Evolutionary conservation across 2,113 vertebrate genomes (phyloP).

Genomic region (Motacilla alba): DNA sequence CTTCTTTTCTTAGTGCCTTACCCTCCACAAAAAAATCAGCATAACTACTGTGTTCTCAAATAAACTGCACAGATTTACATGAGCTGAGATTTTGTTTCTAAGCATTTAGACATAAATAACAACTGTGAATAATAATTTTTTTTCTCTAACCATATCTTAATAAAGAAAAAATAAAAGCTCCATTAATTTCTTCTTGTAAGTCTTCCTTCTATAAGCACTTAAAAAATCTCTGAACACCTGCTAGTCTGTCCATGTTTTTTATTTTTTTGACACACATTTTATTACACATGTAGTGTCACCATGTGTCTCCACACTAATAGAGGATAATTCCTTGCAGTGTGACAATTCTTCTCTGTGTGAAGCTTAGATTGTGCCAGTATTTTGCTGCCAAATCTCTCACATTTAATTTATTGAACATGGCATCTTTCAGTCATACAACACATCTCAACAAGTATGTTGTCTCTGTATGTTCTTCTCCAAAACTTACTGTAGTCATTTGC

Average conservation of each 20-base stretch:
- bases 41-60: not conserved
- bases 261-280: not conserved
- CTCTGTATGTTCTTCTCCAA: not conserved
- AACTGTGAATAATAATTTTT: not conserved
- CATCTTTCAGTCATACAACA: not conserved
- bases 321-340: not conserved
- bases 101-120: not conserved
- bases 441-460: not conserved
- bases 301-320: not conserved
- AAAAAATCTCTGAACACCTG: not conserved
- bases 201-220: not conserved
- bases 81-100: not conserved
- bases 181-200: not conserved
- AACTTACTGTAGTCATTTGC: not conserved
- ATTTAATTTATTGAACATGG: not conserved
- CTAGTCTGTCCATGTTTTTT: not conserved
- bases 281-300: not conserved
- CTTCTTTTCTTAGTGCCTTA: not conserved
- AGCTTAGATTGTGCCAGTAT: not conserved
- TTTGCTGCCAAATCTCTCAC: not conserved
- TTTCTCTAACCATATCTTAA: not conserved
- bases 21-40: not conserved
- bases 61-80: not conserved
- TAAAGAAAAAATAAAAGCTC: not conserved
- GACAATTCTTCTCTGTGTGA: not conserved